Conservation (phyloP, 2,113 vertebrate genomes). For the Alexandromys fortis region DNA sequence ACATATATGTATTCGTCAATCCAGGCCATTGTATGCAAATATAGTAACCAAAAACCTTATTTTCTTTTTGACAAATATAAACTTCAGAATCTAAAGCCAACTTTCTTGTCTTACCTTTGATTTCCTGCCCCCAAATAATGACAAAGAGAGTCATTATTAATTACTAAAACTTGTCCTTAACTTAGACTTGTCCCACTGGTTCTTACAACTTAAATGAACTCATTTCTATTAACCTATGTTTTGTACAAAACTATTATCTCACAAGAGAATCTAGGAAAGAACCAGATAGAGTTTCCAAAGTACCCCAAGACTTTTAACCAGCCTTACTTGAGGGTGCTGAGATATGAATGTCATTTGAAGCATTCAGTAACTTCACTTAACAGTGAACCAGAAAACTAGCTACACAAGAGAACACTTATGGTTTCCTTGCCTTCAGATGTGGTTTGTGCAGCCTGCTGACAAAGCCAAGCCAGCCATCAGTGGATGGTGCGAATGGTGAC, state of each 20-base stretch:
- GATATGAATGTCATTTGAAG: not conserved
- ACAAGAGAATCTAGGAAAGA: not conserved
- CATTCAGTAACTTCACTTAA: not conserved
- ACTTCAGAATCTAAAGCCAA: not conserved
- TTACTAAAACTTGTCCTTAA: not conserved
- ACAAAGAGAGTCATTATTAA: not conserved
- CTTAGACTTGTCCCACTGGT: not conserved
- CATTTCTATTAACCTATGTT: not conserved
- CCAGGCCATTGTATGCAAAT: not conserved
- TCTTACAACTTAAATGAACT: not conserved
- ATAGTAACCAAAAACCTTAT: not conserved
- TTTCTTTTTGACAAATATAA: not conserved
- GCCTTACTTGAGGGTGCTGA: not conserved
- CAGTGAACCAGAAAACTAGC: not conserved
- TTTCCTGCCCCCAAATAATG: not conserved
- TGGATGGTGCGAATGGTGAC: not conserved
- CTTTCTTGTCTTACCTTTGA: too few species aligned
- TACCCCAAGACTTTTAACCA: too few species aligned
- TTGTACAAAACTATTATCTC: not conserved
- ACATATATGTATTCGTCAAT: not conserved
- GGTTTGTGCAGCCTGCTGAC: not conserved
- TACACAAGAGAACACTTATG: not conserved
- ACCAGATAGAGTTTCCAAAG: not conserved
- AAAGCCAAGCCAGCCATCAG: not conserved
- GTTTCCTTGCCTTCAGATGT: not conserved